A percentile compares a stretch with the other conserved stretches of the same genome.
Evolutionary conservation across 2,113 vertebrate species (phyloP).

Genomic region (Macrotis lagotis): DNA sequence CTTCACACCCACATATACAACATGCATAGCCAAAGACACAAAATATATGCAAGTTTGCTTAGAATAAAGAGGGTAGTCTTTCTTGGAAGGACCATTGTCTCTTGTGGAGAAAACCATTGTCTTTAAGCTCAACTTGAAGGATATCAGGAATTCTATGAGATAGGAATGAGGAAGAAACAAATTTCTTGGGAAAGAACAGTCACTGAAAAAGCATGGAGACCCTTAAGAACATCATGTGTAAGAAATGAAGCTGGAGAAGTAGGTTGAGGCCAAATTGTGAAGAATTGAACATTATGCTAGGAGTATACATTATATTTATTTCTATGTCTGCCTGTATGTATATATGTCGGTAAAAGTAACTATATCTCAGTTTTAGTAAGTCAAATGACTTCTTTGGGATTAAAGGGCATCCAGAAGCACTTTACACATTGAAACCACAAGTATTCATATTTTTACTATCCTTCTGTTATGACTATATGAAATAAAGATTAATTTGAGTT

Average conservation of each 20-base stretch:
- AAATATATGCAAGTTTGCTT: not conserved
- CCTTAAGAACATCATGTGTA: not conserved
- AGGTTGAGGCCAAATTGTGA: not conserved
- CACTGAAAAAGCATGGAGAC: not conserved
- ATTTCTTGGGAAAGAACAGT: not conserved
- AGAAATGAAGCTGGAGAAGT: not conserved
- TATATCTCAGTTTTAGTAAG: not conserved
- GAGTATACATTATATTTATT: not conserved
- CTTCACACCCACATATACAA: not conserved
- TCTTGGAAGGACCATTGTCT: not conserved
- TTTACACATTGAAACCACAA: not conserved
- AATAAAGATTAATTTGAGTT: not conserved
- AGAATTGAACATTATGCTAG: not conserved
- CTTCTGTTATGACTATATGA: not conserved
- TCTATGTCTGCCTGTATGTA: no score
- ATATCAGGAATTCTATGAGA: not conserved
- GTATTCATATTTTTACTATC: not conserved
- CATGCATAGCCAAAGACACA: not conserved
- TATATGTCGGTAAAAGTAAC: no score
- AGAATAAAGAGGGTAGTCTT: not conserved
- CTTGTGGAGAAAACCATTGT: not conserved
- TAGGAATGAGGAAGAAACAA: not conserved
- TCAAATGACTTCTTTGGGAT: not conserved
- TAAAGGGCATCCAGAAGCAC: not conserved
- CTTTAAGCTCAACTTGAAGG: not conserved